A percentile compares a stretch with the other conserved stretches of the same genome.
These are phyloP conservation scores for Oceanodroma tethys DNA, from an alignment of 2,113 vertebrate genomes.

Conservation along the genomic window DNA sequence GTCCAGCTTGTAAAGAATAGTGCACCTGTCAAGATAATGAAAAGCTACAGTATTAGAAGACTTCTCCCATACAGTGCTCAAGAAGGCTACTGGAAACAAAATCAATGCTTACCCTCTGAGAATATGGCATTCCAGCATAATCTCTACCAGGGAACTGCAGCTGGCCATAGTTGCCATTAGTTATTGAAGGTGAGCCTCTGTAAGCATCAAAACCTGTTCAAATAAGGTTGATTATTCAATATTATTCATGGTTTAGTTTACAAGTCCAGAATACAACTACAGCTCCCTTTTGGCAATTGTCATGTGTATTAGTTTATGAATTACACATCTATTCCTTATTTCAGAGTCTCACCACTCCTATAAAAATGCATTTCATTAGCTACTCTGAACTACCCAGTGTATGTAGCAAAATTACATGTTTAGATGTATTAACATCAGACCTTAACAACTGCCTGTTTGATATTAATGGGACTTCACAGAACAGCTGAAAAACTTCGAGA, in stretches of 20 bases:
- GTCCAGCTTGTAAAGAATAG: not conserved
- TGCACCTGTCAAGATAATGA: not conserved
- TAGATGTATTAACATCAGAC: not conserved
- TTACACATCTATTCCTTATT: not conserved
- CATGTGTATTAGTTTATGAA: not conserved
- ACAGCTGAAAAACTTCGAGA: not conserved
- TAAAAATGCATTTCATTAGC: not conserved
- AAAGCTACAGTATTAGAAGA: not conserved
- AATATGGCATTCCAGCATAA: conserved; percentile 75
- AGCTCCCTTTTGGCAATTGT: not conserved
- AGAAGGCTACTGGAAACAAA: not conserved
- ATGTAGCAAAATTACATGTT: not conserved
- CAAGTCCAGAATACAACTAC: not conserved
- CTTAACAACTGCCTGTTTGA: not conserved
- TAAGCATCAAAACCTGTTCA: conserved; percentile 77
- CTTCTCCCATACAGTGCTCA: not conserved
- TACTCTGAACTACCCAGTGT: not conserved
- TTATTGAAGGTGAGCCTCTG: conserved; percentile 70
- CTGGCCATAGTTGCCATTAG: conserved; percentile 78
- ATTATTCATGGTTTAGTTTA: not conserved
- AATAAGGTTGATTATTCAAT: not conserved
- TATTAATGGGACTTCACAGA: not conserved
- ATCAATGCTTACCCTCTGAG: conserved; percentile 76
- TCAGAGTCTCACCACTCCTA: not conserved
- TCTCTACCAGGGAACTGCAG: conserved; percentile 79